phyloP scores from a whole-genome alignment of 1,140 invertebrate genomes.

The Dolichoris vasculosae region DNA sequence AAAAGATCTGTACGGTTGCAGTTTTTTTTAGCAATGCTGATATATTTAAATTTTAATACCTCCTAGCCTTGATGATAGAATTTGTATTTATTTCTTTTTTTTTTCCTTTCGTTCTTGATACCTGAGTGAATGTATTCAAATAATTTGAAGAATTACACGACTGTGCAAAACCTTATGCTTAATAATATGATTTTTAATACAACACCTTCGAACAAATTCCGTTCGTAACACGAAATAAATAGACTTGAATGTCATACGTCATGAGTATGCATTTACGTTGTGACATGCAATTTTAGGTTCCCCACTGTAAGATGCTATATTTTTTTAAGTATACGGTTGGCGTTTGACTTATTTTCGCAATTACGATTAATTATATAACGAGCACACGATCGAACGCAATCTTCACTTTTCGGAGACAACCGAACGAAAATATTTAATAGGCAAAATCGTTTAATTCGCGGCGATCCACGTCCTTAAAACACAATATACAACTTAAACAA shows the following conservation, averaged over 20 bases:
- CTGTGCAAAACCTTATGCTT: background rate
- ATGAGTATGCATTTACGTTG: background rate
- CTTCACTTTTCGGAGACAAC: background rate
- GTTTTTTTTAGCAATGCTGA: slow-evolving; percentile 28
- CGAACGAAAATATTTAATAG: too few relatives aligned
- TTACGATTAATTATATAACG: background rate
- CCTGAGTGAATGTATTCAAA: slow-evolving; percentile 20
- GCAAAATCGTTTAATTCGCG: too few relatives aligned
- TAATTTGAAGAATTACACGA: slow-evolving; percentile 8
- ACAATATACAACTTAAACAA: background rate
- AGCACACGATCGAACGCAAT: background rate
- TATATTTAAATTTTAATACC: slow-evolving; percentile 32
- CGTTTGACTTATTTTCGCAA: background rate
- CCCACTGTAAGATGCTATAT: background rate
- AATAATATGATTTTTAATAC: slow-evolving; percentile 1
- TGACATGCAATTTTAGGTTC: background rate
- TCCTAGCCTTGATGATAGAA: slow-evolving; percentile 14
- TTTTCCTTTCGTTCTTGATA: background rate
- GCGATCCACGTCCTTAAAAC: background rate
- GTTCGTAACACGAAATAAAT: background rate
- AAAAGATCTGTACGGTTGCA: slow-evolving; percentile 6
- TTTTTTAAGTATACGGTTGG: background rate
- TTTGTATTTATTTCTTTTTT: slow-evolving; percentile 21
- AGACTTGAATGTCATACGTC: background rate
- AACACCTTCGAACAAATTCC: background rate